Conservation (phyloP, 2,888 invertebrate genomes). For the Ptychoptera contaminata region DNA sequence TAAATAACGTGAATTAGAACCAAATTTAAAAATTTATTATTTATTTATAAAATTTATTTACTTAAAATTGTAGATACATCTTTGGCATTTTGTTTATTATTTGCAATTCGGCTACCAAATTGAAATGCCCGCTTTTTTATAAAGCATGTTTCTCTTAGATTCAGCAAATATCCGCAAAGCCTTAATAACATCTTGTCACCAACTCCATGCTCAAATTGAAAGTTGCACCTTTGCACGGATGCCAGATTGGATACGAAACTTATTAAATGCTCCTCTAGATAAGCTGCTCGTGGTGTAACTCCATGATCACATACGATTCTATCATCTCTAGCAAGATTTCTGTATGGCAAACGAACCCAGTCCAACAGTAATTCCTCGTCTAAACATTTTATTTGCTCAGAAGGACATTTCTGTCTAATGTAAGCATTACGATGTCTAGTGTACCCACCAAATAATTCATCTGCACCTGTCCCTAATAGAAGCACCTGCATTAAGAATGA, state of each 20-base stretch:
- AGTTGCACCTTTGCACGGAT: constrained; percentile 41
- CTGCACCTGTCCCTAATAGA: constrained; percentile 86
- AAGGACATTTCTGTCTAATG: constrained; percentile 28
- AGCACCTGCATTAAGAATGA: constrained; percentile 41
- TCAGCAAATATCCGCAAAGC: constrained; percentile 49
- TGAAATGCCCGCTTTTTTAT: constrained; percentile 90
- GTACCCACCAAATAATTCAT: constrained; percentile 94
- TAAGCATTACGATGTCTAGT: constrained; percentile 67
- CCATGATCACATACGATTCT: constrained; percentile 83
- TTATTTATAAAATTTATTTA: not conserved
- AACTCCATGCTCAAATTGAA: constrained; percentile 44
- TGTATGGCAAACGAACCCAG: constrained; percentile 66
- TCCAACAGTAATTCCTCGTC: constrained; percentile 56
- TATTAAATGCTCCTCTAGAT: constrained; percentile 56
- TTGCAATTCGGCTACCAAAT: constrained; percentile 92
- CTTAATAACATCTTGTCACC: constrained; percentile 91
- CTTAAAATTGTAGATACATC: constrained; percentile 40
- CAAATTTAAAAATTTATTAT: no score
- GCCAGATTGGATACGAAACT: constrained; percentile 44
- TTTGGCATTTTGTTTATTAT: constrained; percentile 74
- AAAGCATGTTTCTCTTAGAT: constrained; percentile 42
- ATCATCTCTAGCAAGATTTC: constrained; percentile 93
- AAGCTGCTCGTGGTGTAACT: constrained; percentile 65
- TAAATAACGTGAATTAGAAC: no score
- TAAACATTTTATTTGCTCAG: constrained; percentile 32